A percentile compares a stretch with the other conserved stretches of the same genome.
Conservation (phyloP, 2,797 vertebrate genomes). For the Neoniphon sammara region DNA sequence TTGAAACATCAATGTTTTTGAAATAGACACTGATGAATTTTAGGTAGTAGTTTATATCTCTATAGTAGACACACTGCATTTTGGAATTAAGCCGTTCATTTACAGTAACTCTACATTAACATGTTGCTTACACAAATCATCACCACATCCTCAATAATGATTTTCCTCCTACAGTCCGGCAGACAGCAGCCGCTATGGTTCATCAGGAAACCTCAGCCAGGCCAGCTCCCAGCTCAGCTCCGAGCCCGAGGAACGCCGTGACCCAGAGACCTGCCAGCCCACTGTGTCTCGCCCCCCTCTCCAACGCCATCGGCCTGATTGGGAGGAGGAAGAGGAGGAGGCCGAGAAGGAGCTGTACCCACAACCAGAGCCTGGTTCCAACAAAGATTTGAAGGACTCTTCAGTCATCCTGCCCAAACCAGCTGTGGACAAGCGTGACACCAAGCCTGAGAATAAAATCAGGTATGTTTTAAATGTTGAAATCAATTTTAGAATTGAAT, state of each 20-base stretch:
- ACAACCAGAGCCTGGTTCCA: slow-evolving; percentile 62
- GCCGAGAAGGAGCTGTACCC: slow-evolving; percentile 64
- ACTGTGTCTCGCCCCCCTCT: slow-evolving; percentile 44
- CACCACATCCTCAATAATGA: slow-evolving; percentile 22
- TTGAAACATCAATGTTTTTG: not conserved
- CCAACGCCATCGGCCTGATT: slow-evolving; percentile 63
- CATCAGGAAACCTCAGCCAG: slow-evolving; percentile 92
- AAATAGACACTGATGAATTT: not conserved
- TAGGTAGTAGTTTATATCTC: not conserved
- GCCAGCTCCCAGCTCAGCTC: slow-evolving; percentile 91
- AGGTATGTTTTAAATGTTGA: slow-evolving; percentile 47
- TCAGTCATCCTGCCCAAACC: slow-evolving; percentile 28
- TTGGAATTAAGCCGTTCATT: slow-evolving; percentile 19
- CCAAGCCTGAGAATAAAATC: slow-evolving; percentile 56
- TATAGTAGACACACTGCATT: not conserved
- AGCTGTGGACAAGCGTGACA: slow-evolving; percentile 29
- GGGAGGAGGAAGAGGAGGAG: slow-evolving; percentile 60
- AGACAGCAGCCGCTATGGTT: slow-evolving; percentile 90
- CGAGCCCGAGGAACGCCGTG: slow-evolving; percentile 86
- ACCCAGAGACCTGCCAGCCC: slow-evolving; percentile 69
- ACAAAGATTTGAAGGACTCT: slow-evolving; percentile 66
- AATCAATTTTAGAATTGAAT: not conserved
- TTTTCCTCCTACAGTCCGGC: slow-evolving; percentile 82
- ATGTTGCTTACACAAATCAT: not conserved
- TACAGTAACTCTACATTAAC: not conserved